Base-by-base conservation (phyloP, 2,113 vertebrate genomes). In the Anas platyrhynchos region DNA sequence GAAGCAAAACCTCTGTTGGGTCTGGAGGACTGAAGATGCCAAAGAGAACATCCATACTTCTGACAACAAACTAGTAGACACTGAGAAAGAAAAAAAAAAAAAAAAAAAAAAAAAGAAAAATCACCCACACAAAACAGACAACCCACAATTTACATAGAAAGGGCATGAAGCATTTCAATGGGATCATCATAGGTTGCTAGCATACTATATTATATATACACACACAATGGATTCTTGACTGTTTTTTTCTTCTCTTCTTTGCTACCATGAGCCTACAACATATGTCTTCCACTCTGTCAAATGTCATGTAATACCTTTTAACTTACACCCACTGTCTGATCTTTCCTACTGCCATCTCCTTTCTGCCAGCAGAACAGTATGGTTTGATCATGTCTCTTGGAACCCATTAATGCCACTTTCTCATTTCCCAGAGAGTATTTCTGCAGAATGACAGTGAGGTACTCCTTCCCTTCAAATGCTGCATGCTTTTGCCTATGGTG, bases 291-390 rank as follows among this genome's bases (percentile, higher is more conserved):
- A 54, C 91, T 55, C 91, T 91, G 78, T 29, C 81, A 69, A 62
- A 58, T 13, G 6, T 80, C 91, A 66, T 36, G 55, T 59, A 72
- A 85, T 55, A 63, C 55, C 67, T 92, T 88, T 80, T 50, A 97
- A 48, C 82, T 58, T 63, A 44, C 87, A 74, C 89, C 78, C 84
- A 87, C 87, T 0, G 0, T 7, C 82, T 87, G 66, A 83, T 91
- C 69, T 87, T 82, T 58, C 66, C 71, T 73, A 41, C 75, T 89
- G 89, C 74, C 84, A 87, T 18, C 91, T 66, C 87, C 74, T 36
- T 84, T 52, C 86, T 97, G 91, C 83, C 93, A 95, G 81, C 58
- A 76, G 71, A 92, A 90, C 78, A 95, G 50, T 54, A 83, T 73
- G 78, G 78, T 69, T 85, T 89, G 44, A 86, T 66, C 66, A 7